A percentile compares a stretch with the other conserved stretches of the same genome.
phyloP scores from a whole-genome alignment of 2,888 invertebrate species.

The Nasonovia ribisnigri region DNA sequence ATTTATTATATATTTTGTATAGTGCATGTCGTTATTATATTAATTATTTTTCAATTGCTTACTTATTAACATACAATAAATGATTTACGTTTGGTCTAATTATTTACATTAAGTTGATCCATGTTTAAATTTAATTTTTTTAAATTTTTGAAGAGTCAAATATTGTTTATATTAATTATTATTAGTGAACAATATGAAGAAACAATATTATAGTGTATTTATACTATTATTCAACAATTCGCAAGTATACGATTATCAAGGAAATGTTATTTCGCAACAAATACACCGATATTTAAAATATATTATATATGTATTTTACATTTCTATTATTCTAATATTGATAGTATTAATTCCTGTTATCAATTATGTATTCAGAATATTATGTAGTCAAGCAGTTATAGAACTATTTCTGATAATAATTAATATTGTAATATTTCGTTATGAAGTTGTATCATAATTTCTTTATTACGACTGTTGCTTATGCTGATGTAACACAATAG shows the following conservation, averaged over 20 bases:
- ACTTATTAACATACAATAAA: too few species aligned
- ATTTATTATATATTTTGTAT: background rate
- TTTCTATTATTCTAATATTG: background rate
- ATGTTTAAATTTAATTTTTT: background rate
- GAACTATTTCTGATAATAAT: background rate
- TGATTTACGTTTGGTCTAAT: too few species aligned
- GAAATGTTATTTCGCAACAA: background rate
- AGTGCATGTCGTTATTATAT: background rate
- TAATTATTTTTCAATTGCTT: background rate
- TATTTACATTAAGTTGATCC: too few species aligned
- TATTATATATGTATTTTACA: background rate
- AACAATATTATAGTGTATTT: background rate
- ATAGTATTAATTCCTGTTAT: background rate
- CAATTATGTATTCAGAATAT: background rate
- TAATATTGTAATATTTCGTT: background rate
- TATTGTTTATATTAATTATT: background rate
- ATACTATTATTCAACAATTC: background rate
- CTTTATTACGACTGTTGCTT: background rate
- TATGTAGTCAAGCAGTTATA: background rate
- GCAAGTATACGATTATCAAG: background rate
- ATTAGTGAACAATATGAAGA: background rate
- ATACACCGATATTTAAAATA: background rate
- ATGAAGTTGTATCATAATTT: background rate
- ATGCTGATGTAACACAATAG: background rate
- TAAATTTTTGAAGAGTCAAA: background rate